Conservation (phyloP, 1,140 invertebrate species). For the Drosophila micromelanica region DNA sequence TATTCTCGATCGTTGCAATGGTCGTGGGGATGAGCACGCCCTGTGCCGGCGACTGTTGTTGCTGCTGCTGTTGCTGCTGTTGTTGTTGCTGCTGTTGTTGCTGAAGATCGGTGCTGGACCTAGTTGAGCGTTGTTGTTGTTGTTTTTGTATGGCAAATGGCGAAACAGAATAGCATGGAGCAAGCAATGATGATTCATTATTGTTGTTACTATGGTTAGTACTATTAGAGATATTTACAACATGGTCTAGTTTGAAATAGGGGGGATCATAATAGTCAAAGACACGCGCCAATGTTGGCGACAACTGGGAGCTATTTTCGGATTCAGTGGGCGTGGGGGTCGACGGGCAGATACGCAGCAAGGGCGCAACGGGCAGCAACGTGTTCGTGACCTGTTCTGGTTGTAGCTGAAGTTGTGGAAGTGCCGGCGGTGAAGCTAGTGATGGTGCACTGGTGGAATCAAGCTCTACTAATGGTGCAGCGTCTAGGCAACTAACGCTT, state of each 20-base stretch:
- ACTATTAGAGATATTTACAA: conserved; percentile 80
- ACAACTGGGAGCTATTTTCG: conserved; percentile 49
- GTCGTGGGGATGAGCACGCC: conserved; percentile 55
- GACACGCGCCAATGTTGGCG: conserved; percentile 25
- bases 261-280: conserved; percentile 33
- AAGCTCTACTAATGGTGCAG: conserved; percentile 7
- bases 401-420: not conserved
- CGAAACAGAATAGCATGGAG: conserved; percentile 70
- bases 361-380: conserved; percentile 52
- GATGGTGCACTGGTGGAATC: conserved; percentile 13
- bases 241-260: conserved; percentile 59
- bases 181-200: conserved; percentile 83
- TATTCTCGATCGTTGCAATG: conserved; percentile 40
- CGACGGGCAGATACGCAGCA: conserved; percentile 73
- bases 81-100: conserved; percentile 44
- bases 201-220: conserved; percentile 81
- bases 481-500: conserved; percentile 31
- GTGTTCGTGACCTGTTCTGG: conserved; percentile 9
- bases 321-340: conserved; percentile 78
- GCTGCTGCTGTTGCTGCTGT: conserved; percentile 35
- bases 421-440: not conserved
- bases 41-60: conserved; percentile 16
- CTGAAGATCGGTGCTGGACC: conserved; percentile 63
- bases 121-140: conserved; percentile 57
- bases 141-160: conserved; percentile 68